Base-by-base conservation (phyloP, 2,113 vertebrate genomes). In the Bambusicola thoracicus region DNA sequence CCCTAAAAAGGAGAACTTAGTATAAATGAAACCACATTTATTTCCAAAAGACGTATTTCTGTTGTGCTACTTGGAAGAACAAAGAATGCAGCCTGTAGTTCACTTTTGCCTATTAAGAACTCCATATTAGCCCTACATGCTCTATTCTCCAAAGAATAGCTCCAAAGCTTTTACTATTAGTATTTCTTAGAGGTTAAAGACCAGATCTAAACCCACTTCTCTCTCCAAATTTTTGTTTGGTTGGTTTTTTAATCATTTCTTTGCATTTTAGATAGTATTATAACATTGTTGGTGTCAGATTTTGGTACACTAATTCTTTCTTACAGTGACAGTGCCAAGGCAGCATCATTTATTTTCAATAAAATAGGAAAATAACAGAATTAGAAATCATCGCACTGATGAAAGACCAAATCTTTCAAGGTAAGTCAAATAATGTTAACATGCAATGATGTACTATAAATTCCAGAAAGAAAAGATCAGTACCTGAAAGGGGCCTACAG, bases 1-100 rank as follows among this genome's bases (percentile, higher is more conserved):
- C 99, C 99, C 99, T 99, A 94, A 69, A 87, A 97, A 97, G 66
- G 76, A 89, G 96, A 97, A 94, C 40, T 93, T 88, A 58, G 18
- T 76, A 89, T 97, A 81, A 97, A 92, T 95, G 95, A 53, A 77
- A 92, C 51, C 24, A 89, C 77, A 79, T 49, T 94, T 62, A 67
- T 44, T 90, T 90, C 70, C 41, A 91, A 81, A 63, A 74, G 19
- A 61, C 19, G 68, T 18, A 24, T 5, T 81, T 81, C 34, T 44
- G 10, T n/a, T 72, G 30, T 90, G 38, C 30, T 66, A 66, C 36
- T 51, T 81, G n/a, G 24, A 92, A 69, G 13, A 88, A 36, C 8
- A 68, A 90, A 81, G 18, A 73, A 74, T 13, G 10, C 15, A 55
- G 41, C 44, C 56, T 32, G 44, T 20, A 3, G 3, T 58, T 75